Evolutionary conservation across 1,140 invertebrate genomes (phyloP), one percentile per base, ranked within the genome.

Genomic region (Orchestia grillus): DNA sequence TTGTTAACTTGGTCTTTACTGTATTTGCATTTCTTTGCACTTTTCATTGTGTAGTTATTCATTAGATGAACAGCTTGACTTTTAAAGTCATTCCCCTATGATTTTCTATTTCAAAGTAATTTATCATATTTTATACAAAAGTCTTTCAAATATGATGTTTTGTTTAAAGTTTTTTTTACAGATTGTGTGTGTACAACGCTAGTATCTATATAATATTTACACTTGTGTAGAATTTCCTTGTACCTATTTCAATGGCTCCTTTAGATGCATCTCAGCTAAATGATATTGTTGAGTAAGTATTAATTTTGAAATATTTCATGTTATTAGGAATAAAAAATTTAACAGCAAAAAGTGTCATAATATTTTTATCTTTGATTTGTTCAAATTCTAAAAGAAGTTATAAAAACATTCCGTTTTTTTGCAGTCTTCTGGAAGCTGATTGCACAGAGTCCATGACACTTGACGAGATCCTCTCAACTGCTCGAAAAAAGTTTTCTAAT

Each of bases 401-500:
- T 42, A 42, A 90, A 42, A 90, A 4, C 42, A 4, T 87, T 87
- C 47, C 19, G 47, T 44, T 42, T 36, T 90, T 90, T 90, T 90
- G 3, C 88, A 90, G 88, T 42, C 36, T 90, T 6, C 88, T 90
- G 8, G 88, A 90, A 90, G 28, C n/a, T 8, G 43, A 90, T 41
- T 90, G 43, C 88, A 90, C 88, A 11, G 88, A 90, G 43, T 90
- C 88, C n/a, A 90, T 44, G 41, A 90, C 41, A 42, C 41, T 90
- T 41, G 88, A 90, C 42, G 88, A 90, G 28, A 90, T 90, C 42
- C 88, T 90, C n/a, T 90, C 88, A 42, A 90, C 88, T 90, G 88
- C 88, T 42, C 88, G 88, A 23, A 90, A 90, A 44, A 90, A 90
- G 88, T 90, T 90, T 28, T 90, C 88, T 90, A 90, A 90, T 42